Evolutionary conservation across 2,888 invertebrate genomes (phyloP), one percentile per base, ranked within the genome.

Genomic region (Globia sparganii): DNA sequence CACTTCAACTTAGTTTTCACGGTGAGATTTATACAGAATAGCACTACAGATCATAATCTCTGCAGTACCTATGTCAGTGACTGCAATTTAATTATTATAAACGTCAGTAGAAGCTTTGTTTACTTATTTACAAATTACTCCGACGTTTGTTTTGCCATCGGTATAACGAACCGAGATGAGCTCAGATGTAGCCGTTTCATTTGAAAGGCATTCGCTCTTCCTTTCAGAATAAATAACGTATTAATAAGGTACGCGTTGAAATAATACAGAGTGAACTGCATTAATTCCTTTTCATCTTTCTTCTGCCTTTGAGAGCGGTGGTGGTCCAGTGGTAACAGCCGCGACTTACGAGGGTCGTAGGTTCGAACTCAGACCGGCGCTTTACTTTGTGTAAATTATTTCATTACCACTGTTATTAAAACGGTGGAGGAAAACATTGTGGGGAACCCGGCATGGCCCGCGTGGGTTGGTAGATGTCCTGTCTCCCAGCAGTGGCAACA

Each of bases 81-180:
- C n/a, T n/a, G n/a, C n/a, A 56, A 56, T 56, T 53, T 56, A 56
- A n/a, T 56, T 56, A 58, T 5, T 5, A 21, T 40, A 34, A 40
- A 78, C 6, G 37, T 40, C 15, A 31, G 37, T 31, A 11, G 21
- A 1, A 78, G n/a, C 46, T 49, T 69, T 78, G 79, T 70, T 77
- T 25, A 79, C 49, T 28, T 15, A 67, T 70, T 70, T 34, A 13
- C 49, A 59, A 70, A 40, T 65, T 56, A 25, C 40, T 70, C 59
- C 3, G 4, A n/a, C 21, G 34, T 61, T 78, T 70, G 71, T 79
- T 61, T 56, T 58, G n/a, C 9, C n/a, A 5, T 18, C 15, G 18
- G 49, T 31, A 8, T 46, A 78, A 21, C 9, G 6, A 66, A 56
- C 43, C 21, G 18, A 78, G 25, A 37, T 46, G 43, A 46, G 0